A percentile compares a stretch with the other conserved stretches of the same genome.
Evolutionary conservation across 2,797 vertebrate genomes (phyloP).

Genomic region (Siniperca scherzeri): DNA sequence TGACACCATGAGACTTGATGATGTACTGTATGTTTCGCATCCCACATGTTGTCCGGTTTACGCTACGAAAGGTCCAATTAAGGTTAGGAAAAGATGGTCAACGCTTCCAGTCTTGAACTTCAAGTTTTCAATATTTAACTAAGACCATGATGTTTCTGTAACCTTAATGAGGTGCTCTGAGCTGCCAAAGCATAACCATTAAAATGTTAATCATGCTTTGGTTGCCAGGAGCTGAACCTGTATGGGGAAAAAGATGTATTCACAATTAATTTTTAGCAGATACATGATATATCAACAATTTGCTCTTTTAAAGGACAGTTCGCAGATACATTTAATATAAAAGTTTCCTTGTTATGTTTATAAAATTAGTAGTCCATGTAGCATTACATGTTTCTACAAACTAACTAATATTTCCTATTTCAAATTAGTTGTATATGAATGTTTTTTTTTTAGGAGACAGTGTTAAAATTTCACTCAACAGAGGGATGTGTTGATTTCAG

Average conservation of each 20-base stretch:
- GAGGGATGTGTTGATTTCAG: not conserved
- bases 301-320: not conserved
- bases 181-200: not conserved
- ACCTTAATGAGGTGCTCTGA: not conserved
- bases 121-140: conserved; percentile 8
- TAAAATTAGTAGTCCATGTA: not conserved
- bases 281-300: not conserved
- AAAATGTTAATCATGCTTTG: not conserved
- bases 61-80: not conserved
- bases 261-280: not conserved
- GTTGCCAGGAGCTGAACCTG: not conserved
- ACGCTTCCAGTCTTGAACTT: not conserved
- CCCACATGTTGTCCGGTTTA: not conserved
- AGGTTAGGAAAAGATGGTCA: not conserved
- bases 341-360: not conserved
- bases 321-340: too few relatives aligned
- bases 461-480: not conserved
- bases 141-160: not conserved
- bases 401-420: not conserved
- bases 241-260: not conserved
- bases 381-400: not conserved
- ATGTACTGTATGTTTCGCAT: not conserved
- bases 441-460: not conserved
- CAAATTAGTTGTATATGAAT: not conserved
- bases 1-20: not conserved